Conservation (phyloP, 53 echinoderm and acorn worm species). For the Antedon mediterranea region DNA sequence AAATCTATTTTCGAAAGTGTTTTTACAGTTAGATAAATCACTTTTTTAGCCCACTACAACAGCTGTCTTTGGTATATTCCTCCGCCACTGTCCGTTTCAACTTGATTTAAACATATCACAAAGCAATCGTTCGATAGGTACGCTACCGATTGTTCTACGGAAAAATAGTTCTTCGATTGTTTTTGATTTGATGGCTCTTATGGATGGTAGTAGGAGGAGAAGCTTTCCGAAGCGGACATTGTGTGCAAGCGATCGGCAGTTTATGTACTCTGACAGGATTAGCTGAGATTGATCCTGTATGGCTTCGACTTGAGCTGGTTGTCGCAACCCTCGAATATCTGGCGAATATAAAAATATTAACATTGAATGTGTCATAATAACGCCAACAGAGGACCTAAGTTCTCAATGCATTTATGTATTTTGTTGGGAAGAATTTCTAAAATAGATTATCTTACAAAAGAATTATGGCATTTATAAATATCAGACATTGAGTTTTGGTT, state of each 20-base stretch:
- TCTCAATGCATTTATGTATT: too few relatives aligned
- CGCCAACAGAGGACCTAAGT: too few relatives aligned
- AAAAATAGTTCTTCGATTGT: conserved; percentile 73
- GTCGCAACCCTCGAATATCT: conserved; percentile 66
- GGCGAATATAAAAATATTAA: too few relatives aligned
- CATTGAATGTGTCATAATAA: too few relatives aligned
- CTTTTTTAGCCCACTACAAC: too few relatives aligned
- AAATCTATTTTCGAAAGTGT: too few relatives aligned
- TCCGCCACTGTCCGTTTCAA: conserved; percentile 3
- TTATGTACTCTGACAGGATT: conserved; percentile 49
- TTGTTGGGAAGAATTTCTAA: too few relatives aligned
- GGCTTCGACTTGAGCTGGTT: conserved; percentile 34
- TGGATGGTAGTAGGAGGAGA: conserved; percentile 48
- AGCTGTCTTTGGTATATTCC: neutral
- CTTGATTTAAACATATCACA: conserved; percentile 91
- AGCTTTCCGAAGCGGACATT: conserved; percentile 71
- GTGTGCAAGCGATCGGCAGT: conserved; percentile 33
- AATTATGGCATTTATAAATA: too few relatives aligned
- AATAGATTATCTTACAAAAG: too few relatives aligned
- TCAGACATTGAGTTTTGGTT: too few relatives aligned
- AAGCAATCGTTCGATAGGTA: conserved; percentile 77
- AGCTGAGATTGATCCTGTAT: conserved; percentile 83
- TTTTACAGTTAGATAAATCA: too few relatives aligned
- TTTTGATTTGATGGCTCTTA: conserved; percentile 48
- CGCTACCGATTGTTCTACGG: conserved; percentile 61